A percentile compares a stretch with the other conserved stretches of the same genome.
Evolutionary conservation across 2,797 vertebrate genomes (phyloP).

Genomic region (Falco concolor): DNA sequence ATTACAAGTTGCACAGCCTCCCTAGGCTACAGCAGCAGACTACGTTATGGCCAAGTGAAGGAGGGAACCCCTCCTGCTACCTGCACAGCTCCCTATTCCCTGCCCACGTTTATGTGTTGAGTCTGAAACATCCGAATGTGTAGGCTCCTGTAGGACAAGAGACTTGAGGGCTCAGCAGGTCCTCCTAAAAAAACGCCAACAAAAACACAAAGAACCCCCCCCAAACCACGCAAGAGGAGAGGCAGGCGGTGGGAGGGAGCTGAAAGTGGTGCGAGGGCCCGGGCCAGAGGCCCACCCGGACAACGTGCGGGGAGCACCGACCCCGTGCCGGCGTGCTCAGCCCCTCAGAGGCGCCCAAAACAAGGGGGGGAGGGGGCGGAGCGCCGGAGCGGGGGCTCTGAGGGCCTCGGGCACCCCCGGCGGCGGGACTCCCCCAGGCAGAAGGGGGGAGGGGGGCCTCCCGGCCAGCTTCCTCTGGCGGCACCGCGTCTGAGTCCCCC

Average conservation of each 20-base stretch:
- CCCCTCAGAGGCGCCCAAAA: not conserved
- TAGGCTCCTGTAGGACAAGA: no score
- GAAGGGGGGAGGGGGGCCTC: no score
- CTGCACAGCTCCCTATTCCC: not conserved
- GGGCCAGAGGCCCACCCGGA: not conserved
- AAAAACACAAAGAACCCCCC: not conserved
- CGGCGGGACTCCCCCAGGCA: no score
- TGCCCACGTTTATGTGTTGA: rapidly evolving
- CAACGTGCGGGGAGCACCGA: not conserved
- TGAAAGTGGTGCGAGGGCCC: not conserved
- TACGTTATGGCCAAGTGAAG: rapidly evolving
- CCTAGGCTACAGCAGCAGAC: rapidly evolving
- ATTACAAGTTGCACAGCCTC: rapidly evolving
- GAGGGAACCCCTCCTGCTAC: rapidly evolving
- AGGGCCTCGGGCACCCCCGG: no score
- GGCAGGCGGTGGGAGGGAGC: not conserved
- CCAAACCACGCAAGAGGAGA: not conserved
- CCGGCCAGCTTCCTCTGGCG: not conserved
- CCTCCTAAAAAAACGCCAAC: no score
- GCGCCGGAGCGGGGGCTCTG: not conserved
- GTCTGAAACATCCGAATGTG: rapidly evolving
- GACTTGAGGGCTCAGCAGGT: no score
- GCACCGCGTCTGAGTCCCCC: not conserved
- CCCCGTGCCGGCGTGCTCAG: no score
- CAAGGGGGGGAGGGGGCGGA: no score